Evolutionary conservation across 2,113 vertebrate genomes (phyloP).

Genomic region (rat (Rattus norvegicus)): DNA sequence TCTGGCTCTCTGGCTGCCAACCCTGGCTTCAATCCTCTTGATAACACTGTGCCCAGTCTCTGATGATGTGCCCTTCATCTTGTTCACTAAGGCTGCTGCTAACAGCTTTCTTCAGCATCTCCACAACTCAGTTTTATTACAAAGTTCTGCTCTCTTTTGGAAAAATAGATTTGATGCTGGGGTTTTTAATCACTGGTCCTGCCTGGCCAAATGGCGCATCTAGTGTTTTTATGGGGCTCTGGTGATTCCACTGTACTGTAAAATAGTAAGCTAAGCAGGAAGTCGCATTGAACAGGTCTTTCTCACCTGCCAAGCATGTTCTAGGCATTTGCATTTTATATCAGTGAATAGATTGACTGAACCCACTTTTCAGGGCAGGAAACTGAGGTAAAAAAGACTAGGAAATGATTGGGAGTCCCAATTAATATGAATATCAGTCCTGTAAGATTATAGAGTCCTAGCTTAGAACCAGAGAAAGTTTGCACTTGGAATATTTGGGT

Average conservation of each 20-base stretch:
- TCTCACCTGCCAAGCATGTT: not conserved
- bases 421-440: not conserved
- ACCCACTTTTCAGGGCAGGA: not conserved
- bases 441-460: not conserved
- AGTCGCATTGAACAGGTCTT: not conserved
- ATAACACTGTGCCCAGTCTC: slow-evolving; percentile 74
- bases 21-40: slow-evolving; percentile 69
- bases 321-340: not conserved
- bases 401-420: not conserved
- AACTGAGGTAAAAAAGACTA: not conserved
- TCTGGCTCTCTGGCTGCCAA: slow-evolving; percentile 7
- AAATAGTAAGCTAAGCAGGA: not conserved
- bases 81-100: slow-evolving; percentile 3
- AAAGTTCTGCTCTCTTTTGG: slow-evolving; percentile 61
- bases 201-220: slow-evolving; percentile 59
- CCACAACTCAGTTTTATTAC: slow-evolving; percentile 78
- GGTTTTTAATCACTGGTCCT: slow-evolving; percentile 59
- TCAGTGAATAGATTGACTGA: not conserved
- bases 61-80: slow-evolving; percentile 58
- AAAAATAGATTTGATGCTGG: slow-evolving; percentile 56
- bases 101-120: slow-evolving; percentile 52
- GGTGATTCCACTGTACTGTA: not conserved
- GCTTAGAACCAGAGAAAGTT: not conserved
- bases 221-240: slow-evolving; percentile 54
- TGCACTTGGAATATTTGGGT: not conserved